Percentiles rank a stretch among this genome's conserved stretches.
Evolutionary conservation across 2,797 vertebrate genomes (phyloP).

Genomic region (Meda fulgida): DNA sequence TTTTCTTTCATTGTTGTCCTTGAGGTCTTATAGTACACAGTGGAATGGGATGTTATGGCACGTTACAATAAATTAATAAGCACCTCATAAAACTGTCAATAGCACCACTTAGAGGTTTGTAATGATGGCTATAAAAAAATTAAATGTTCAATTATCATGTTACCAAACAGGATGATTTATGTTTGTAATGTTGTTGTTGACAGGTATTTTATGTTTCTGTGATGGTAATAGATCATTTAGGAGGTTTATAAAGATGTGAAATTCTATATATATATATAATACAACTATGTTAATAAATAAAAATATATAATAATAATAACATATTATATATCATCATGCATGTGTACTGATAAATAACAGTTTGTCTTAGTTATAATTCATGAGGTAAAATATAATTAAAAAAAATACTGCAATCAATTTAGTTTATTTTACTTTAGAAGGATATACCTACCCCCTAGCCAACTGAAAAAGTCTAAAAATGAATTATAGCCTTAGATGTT

Average conservation of each 20-base stretch:
- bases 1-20: neutral
- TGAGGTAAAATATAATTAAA: neutral
- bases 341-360: neutral
- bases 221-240: neutral
- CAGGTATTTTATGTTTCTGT: neutral
- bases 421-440: neutral
- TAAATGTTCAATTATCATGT: constrained; percentile 23
- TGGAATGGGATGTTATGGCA: constrained; percentile 23
- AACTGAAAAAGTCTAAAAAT: neutral
- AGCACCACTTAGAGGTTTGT: constrained; percentile 32
- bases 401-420: neutral
- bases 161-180: constrained; percentile 26
- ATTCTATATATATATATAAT: neutral
- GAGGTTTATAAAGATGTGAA: neutral
- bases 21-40: neutral
- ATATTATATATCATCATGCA: neutral
- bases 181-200: neutral
- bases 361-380: neutral
- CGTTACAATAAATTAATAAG: constrained; percentile 39
- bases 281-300: too few species aligned
- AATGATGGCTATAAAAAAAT: constrained; percentile 25
- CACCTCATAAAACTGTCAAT: constrained; percentile 43
- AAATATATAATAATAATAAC: too few species aligned
- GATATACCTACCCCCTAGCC: neutral
- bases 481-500: neutral